Evolutionary conservation across 2,888 invertebrate genomes (phyloP).

Genomic region (Sycophila texana): DNA sequence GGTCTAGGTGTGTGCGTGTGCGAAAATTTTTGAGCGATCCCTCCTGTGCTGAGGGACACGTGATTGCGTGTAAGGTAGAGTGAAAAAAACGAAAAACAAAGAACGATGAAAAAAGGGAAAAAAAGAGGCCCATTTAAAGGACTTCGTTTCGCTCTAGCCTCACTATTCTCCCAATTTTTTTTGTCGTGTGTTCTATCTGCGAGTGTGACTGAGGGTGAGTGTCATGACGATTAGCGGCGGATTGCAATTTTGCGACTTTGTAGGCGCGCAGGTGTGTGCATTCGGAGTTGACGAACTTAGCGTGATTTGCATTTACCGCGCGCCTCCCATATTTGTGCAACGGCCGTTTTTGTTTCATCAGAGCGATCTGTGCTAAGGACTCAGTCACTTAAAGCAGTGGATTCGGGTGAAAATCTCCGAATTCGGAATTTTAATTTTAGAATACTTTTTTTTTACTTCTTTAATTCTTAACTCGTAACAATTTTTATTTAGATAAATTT

Average conservation of each 20-base stretch:
- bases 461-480: not conserved
- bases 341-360: conserved; percentile 18
- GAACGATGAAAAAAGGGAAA: conserved; percentile 7
- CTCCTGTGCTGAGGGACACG: not conserved
- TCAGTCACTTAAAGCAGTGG: conserved; percentile 29
- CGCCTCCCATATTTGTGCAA: conserved; percentile 13
- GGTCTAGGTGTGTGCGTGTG: conserved; percentile 42
- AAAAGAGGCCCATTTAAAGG: conserved; percentile 8
- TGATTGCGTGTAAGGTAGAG: conserved; percentile 17
- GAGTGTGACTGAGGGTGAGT: conserved; percentile 30
- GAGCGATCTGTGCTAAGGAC: conserved; percentile 32
- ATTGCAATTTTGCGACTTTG: conserved; percentile 32
- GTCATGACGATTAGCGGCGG: conserved; percentile 28
- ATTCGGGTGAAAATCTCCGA: conserved; percentile 35
- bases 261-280: not conserved
- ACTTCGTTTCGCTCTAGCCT: conserved; percentile 24
- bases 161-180: conserved; percentile 17
- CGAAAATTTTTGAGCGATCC: conserved; percentile 16
- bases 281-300: conserved; percentile 33
- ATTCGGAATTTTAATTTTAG: conserved; percentile 35
- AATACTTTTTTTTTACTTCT: not conserved
- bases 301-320: conserved; percentile 5
- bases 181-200: conserved; percentile 34
- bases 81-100: conserved; percentile 1
- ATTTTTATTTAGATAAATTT: conserved; percentile 35